phyloP scores from a whole-genome alignment of 2,113 vertebrate species.

The Hippotragus niger region DNA sequence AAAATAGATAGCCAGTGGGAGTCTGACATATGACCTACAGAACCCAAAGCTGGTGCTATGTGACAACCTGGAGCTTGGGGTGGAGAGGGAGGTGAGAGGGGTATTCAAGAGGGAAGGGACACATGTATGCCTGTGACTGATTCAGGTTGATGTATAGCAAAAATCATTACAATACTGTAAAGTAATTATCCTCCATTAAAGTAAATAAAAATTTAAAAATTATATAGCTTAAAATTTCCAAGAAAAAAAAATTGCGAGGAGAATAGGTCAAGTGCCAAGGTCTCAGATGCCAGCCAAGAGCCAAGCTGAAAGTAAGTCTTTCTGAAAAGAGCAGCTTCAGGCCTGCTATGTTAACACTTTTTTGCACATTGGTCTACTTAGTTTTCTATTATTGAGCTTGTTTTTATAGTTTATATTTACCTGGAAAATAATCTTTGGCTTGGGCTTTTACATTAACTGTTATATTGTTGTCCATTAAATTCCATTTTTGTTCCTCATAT shows the following conservation, averaged over 20 bases:
- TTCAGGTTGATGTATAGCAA: neutral
- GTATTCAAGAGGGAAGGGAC: neutral
- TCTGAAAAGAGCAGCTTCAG: neutral
- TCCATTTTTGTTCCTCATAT: neutral
- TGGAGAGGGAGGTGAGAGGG: neutral
- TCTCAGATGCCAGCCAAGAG: neutral
- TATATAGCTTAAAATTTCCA: neutral
- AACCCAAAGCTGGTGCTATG: neutral
- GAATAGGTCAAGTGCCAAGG: neutral
- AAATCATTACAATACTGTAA: neutral
- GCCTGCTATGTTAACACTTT: neutral
- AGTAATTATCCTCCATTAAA: neutral
- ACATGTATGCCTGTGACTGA: neutral
- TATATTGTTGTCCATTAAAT: neutral
- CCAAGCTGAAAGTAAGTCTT: neutral
- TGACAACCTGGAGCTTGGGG: neutral
- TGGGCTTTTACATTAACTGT: neutral
- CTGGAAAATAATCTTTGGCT: neutral
- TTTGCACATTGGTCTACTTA: neutral
- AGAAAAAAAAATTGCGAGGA: neutral
- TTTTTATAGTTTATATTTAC: neutral
- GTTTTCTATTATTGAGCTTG: neutral
- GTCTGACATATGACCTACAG: neutral
- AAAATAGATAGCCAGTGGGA: neutral
- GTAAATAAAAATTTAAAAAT: neutral